Base-by-base conservation (phyloP, 1,140 invertebrate genomes). In the Papilio aristodemus region DNA sequence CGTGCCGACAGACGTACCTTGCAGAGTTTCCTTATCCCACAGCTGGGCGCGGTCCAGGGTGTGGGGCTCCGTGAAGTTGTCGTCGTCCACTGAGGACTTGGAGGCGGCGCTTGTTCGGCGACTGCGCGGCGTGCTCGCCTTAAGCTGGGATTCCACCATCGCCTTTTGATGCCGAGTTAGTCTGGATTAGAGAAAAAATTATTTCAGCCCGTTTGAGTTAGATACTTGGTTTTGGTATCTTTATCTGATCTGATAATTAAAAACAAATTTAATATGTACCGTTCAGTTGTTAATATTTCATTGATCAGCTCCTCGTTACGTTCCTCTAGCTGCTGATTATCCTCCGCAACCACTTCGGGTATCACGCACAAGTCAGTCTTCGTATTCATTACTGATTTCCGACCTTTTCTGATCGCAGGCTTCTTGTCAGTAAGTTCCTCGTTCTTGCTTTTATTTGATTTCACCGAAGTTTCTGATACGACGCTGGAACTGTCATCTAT, bases 351-450 rank as follows among this genome's bases (percentile, higher is more conserved):
- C 7, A 80, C 80, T 72, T 92, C 91, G 0, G 91, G 89, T 70
- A 92, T 92, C n/a, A 87, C 90, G 17, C 87, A 87, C 58, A 92
- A 68, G n/a, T 92, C 91, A 0, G 89, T 77, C 67, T 89, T 91
- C 6, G 71, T 79, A 0, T 68, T 73, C 25, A 90, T 41, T 17
- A 85, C 72, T 0, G 85, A 84, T 32, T 85, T 86, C 32, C 83
- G 78, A 4, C 85, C 81, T 66, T 87, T 91, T 32, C 86, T 84
- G 0, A 62, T 68, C n/a, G 71, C 69, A n/a, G 73, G 64, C 67
- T 77, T 80, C 0, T 63, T 68, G 43, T 79, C 76, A 3, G 68
- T 73, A 9, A 46, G 37, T 11, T 82, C 79, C 36, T 85, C 85
- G 64, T 79, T 86, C 36, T 68, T 82, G 69, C 84, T 84, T 54